Evolutionary conservation across 2,113 vertebrate genomes (phyloP).

Genomic region (Phainopepla nitens): DNA sequence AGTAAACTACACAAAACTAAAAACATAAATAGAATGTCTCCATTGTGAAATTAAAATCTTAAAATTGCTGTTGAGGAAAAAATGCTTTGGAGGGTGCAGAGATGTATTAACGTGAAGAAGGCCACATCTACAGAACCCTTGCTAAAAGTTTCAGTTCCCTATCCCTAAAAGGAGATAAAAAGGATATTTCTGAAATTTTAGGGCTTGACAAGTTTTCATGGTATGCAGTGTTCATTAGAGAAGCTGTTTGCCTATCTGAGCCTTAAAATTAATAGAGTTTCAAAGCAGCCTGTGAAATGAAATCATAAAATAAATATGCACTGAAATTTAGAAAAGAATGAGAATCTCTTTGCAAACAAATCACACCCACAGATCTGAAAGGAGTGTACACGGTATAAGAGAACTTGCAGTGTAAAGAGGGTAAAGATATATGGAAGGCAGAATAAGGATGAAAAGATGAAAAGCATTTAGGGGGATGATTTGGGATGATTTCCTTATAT

Average conservation of each 20-base stretch:
- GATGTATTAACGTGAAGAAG: background rate
- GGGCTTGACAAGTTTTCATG: background rate
- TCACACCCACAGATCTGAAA: background rate
- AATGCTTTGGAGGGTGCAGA: background rate
- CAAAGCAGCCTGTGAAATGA: background rate
- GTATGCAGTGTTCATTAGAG: background rate
- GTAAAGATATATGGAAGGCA: background rate
- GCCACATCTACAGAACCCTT: background rate
- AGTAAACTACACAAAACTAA: constrained; percentile 2
- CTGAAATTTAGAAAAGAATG: background rate
- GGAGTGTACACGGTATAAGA: background rate
- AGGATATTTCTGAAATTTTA: background rate
- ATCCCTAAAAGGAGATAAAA: background rate
- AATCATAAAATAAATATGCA: background rate
- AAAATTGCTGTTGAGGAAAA: background rate
- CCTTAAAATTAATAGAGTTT: background rate
- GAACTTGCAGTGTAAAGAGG: background rate
- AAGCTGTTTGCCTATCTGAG: background rate
- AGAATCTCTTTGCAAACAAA: background rate
- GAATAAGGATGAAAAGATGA: background rate
- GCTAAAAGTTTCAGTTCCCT: background rate
- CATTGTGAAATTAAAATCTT: background rate
- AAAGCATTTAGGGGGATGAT: background rate
- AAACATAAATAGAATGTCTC: background rate
- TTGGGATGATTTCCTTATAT: background rate